phyloP scores from a whole-genome alignment of 2,113 vertebrate genomes.

The Narcine bancroftii region DNA sequence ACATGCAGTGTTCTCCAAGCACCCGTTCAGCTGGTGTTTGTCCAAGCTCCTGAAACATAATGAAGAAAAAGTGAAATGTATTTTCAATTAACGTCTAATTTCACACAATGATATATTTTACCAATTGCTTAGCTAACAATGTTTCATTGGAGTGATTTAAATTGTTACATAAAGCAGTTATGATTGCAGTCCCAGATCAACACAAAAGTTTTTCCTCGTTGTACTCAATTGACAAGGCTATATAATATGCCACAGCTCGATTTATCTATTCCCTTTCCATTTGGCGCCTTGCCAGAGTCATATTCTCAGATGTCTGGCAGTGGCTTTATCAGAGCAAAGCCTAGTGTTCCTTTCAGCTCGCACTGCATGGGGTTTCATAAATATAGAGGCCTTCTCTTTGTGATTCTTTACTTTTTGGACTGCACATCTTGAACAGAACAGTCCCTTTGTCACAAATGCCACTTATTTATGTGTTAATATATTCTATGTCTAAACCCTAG shows the following conservation, averaged over 20 bases:
- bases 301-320: slow-evolving; percentile 7
- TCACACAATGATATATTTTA: not conserved
- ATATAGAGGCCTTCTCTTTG: not conserved
- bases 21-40: not conserved
- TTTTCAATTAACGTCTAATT: not conserved
- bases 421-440: not conserved
- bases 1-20: not conserved
- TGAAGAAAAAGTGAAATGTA: not conserved
- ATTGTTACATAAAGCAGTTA: not conserved
- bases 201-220: slow-evolving; percentile 27
- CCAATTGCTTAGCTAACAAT: not conserved
- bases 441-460: not conserved
- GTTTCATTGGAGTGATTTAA: slow-evolving; percentile 1
- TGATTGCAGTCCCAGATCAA: not conserved
- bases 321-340: not conserved
- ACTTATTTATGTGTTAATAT: not conserved
- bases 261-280: slow-evolving; percentile 7
- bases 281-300: not conserved
- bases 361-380: slow-evolving; percentile 1
- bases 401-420: not conserved
- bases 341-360: not conserved
- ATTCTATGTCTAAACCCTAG: not conserved
- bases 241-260: not conserved
- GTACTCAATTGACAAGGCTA: not conserved
- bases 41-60: not conserved